phyloP scores from a whole-genome alignment of 2,888 invertebrate genomes.

The Nemoura dubitans region DNA sequence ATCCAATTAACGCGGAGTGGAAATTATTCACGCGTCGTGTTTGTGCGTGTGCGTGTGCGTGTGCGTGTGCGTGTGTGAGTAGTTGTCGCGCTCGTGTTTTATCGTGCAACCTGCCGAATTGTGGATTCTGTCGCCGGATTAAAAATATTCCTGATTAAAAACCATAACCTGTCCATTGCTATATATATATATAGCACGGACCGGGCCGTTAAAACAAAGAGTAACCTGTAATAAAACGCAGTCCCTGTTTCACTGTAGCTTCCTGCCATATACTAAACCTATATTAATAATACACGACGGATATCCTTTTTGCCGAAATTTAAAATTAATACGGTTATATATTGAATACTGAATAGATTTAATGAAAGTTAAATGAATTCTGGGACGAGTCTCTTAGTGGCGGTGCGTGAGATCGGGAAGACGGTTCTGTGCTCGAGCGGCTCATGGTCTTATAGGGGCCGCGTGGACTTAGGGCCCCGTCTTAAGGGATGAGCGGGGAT shows the following conservation, averaged over 20 bases:
- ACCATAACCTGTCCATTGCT: background rate
- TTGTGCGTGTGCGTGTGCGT: too few species aligned
- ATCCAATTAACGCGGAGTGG: background rate
- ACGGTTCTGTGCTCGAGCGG: background rate
- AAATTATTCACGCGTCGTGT: background rate
- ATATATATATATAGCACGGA: too few species aligned
- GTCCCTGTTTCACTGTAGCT: background rate
- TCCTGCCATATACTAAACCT: too few species aligned
- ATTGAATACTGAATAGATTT: background rate
- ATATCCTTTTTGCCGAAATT: background rate
- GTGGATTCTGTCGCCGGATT: background rate
- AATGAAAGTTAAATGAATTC: background rate
- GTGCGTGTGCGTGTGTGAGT: too few species aligned
- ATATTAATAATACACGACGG: too few species aligned
- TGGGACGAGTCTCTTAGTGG: background rate
- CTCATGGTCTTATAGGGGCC: background rate
- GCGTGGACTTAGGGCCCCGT: background rate
- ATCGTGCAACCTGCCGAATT: background rate
- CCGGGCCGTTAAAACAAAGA: too few species aligned
- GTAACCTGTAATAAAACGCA: too few species aligned
- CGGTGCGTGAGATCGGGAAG: background rate
- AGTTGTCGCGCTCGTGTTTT: background rate
- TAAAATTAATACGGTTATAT: background rate
- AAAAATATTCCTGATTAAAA: background rate
- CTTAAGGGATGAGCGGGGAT: background rate